phyloP scores from a whole-genome alignment of 2,113 vertebrate genomes.

The Sigmodon hispidus region DNA sequence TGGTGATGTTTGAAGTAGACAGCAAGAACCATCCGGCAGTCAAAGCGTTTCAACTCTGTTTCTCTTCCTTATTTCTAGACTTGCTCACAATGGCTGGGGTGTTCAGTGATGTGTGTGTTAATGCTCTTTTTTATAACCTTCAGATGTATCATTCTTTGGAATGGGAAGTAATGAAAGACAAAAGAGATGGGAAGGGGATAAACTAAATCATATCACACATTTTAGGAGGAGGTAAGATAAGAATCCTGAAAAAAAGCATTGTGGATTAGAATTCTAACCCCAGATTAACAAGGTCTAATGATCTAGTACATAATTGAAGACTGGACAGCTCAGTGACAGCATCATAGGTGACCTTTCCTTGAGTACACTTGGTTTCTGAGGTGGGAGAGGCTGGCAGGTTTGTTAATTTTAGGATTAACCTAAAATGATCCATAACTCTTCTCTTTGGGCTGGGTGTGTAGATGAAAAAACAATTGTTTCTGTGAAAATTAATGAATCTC shows the following conservation, averaged over 20 bases:
- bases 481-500: constrained; percentile 45
- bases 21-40: neutral
- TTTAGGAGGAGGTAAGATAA: constrained; percentile 3
- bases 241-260: constrained; percentile 1
- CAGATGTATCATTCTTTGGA: neutral
- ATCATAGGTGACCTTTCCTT: neutral
- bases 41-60: neutral
- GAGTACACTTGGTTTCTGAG: neutral
- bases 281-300: neutral
- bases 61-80: neutral
- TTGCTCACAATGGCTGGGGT: neutral
- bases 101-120: neutral
- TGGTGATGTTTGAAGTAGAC: neutral
- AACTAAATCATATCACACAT: neutral
- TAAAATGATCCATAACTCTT: neutral
- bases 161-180: neutral
- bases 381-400: neutral
- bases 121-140: neutral
- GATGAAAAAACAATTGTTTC: neutral
- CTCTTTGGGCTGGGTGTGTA: neutral
- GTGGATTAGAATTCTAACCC: neutral
- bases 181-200: neutral
- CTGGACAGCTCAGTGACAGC: no score
- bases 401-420: neutral
- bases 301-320: neutral